These are phyloP conservation scores for Marmota flaviventris DNA, from an alignment of 2,113 vertebrate species.

Conservation along the genomic window DNA sequence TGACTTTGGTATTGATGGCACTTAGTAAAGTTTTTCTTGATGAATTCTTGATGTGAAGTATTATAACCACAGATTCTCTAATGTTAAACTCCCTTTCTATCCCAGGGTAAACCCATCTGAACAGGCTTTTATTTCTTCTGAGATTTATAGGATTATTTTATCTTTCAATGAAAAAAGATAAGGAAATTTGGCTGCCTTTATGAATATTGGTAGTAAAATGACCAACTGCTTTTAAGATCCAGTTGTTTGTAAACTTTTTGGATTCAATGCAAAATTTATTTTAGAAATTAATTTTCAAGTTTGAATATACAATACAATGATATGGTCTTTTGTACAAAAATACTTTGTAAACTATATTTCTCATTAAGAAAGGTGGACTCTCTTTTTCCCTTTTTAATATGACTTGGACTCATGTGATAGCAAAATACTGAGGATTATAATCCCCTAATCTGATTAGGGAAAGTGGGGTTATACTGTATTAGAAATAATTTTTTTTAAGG, in stretches of 20 bases:
- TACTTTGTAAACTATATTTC: neutral
- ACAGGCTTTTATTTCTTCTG: conserved; percentile 33
- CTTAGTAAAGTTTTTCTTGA: conserved; percentile 1
- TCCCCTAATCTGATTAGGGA: conserved; percentile 51
- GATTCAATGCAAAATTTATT: neutral
- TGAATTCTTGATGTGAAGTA: neutral
- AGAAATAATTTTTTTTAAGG: neutral
- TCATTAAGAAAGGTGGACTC: neutral
- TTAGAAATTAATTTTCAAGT: conserved; percentile 46
- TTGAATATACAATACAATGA: conserved; percentile 7
- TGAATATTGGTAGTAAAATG: neutral
- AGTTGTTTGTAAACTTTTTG: neutral
- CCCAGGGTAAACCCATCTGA: neutral
- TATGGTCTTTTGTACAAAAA: neutral
- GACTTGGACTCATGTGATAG: neutral
- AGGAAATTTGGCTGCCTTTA: neutral
- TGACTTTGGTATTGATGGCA: neutral
- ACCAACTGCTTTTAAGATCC: neutral
- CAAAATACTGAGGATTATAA: conserved; percentile 17
- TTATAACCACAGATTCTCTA: neutral
- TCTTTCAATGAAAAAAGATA: conserved; percentile 2
- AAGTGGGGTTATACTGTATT: conserved; percentile 24
- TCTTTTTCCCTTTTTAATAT: neutral
- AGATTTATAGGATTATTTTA: conserved; percentile 5
- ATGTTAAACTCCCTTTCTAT: neutral